phyloP scores from a whole-genome alignment of 2,888 invertebrate genomes.

The Uropetala carovei region DNA sequence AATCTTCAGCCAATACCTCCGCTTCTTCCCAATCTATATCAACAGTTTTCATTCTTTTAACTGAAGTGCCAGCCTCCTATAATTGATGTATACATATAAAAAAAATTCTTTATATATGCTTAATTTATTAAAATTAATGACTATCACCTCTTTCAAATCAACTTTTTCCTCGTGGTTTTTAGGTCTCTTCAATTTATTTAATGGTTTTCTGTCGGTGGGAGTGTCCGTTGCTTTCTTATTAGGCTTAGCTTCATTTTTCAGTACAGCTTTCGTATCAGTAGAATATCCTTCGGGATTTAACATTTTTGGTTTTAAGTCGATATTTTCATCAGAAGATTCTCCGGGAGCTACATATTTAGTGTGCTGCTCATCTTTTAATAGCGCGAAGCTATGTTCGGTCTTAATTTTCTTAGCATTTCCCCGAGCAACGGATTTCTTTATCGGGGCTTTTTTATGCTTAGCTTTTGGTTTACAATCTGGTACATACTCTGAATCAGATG shows the following conservation, averaged over 20 bases:
- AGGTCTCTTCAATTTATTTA: too few relatives aligned
- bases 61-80: too few relatives aligned
- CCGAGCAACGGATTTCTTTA: neutral
- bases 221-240: too few relatives aligned
- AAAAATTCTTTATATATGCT: neutral
- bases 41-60: neutral
- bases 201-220: too few relatives aligned
- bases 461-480: neutral
- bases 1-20: constrained; percentile 65
- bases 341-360: neutral
- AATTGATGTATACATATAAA: too few relatives aligned
- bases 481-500: constrained; percentile 42
- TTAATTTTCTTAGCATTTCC: neutral
- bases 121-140: too few relatives aligned
- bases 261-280: neutral
- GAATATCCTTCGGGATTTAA: neutral
- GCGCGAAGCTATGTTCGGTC: neutral
- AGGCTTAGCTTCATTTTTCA: too few relatives aligned
- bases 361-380: neutral
- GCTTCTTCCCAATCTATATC: constrained; percentile 66
- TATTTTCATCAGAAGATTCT: neutral
- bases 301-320: neutral
- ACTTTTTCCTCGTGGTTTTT: too few relatives aligned
- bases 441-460: neutral
- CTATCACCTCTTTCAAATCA: too few relatives aligned